Evolutionary conservation across 2,113 vertebrate genomes (phyloP), one percentile per base, ranked within the genome.

Genomic region (Cephalophus harveyi): DNA sequence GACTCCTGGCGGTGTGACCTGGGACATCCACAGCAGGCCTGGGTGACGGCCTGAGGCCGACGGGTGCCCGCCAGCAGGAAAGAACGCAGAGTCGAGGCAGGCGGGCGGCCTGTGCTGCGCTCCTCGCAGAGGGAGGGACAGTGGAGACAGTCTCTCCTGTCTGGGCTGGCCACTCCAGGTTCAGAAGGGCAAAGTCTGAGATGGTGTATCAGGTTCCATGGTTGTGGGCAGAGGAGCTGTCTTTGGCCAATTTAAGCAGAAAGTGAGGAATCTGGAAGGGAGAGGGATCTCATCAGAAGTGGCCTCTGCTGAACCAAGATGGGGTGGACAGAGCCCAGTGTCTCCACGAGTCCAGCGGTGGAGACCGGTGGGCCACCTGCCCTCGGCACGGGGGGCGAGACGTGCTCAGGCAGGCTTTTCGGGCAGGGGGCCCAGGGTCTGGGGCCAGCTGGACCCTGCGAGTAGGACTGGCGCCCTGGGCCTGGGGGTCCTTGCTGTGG

Each of bases 361-460:
- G 27, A 85, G 62, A n/a, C 25, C 50, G 14, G 79, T 21, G 30
- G 78, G 33, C 78, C 30, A 7, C 48, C 30, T 82, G 79, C 48
- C 48, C 79, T 82, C 23, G 48, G 79, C 30, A 13, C 2, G 3
- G 48, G 19, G 7, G 1, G 4, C 0, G 1, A 10, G 21, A 23
- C 3, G 3, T 52, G 10, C 17, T 33, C 5, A 1, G 27, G n/a
- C 4, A 7, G 36, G 62, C 83, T 71, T 54, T 48, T 76, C 7
- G 54, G 54, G 13, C 0, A 1, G 27, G 2, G 48, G 59, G 43
- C 27, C 33, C 7, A 8, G 8, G 52, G 57, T 40, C 71, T 62
- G 14, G 15, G 62, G 76, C 28, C 4, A 14, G 57, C 9, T 33
- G 71, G 54, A 23, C 54, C 17, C 17, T 59, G 11, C 8, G 71